Evolutionary conservation across 2,888 invertebrate genomes (phyloP).

Genomic region (Kryphioiulus occultus): DNA sequence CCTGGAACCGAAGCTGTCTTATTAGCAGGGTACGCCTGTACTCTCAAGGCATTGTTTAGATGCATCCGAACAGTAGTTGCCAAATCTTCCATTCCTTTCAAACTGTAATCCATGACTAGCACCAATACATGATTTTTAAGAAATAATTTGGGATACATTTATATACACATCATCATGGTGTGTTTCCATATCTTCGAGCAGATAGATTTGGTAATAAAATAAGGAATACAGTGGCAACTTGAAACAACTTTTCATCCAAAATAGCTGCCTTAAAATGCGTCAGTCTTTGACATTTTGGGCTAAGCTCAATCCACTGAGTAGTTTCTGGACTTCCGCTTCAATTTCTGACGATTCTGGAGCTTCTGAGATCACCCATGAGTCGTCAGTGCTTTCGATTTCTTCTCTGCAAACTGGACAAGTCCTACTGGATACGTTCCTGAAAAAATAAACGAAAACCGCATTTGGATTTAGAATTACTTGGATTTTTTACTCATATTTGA

Average conservation of each 20-base stretch:
- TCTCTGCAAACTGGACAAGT: constrained; percentile 76
- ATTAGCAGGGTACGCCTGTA: too few species aligned
- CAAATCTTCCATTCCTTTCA: too few species aligned
- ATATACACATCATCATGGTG: too few species aligned
- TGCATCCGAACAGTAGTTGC: too few species aligned
- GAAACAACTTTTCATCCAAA: not conserved
- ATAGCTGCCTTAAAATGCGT: not conserved
- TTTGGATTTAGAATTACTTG: constrained; percentile 20
- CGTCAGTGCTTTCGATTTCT: constrained; percentile 70
- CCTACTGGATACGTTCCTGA: constrained; percentile 73
- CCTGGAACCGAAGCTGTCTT: too few species aligned
- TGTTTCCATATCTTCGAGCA: not conserved
- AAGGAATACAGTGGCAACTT: not conserved
- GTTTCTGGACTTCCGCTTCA: constrained; percentile 59
- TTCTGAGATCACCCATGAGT: constrained; percentile 73
- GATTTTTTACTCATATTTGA: not conserved
- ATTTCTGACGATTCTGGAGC: constrained; percentile 65
- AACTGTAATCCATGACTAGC: not conserved
- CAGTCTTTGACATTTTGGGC: constrained; percentile 2
- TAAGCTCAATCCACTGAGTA: constrained; percentile 51
- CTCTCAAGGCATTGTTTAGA: too few species aligned
- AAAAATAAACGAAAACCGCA: constrained; percentile 55
- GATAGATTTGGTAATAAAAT: not conserved
- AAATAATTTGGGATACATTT: not conserved
- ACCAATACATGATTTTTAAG: not conserved